Evolutionary conservation across 2,888 invertebrate species (phyloP), one percentile per base, ranked within the genome.

Genomic region (Eumacrocentrus americanus): DNA sequence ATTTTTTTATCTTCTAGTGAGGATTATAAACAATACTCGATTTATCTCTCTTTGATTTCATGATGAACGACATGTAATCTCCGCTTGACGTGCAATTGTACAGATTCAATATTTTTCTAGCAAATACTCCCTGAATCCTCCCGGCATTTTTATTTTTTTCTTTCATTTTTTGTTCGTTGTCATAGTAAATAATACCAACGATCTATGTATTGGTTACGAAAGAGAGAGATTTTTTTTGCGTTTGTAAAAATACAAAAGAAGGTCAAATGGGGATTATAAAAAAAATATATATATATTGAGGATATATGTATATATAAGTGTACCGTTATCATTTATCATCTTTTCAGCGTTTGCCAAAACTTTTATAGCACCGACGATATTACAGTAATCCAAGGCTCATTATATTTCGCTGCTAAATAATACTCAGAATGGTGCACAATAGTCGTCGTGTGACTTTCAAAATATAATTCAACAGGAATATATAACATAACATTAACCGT

Each of bases 271-370:
- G 16, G 25, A 42, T 7, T 16, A 54, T 25, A 44, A 29, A 50
- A 50, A 38, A 16, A 18, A 34, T 11, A 34, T 16, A 50, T 51
- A 38, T 38, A 44, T 22, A 29, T 29, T 29, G 14, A 52, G 25
- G 25, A 47, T 52, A 23, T 52, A 12, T n/a, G n/a, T n/a, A n/a
- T 12, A n/a, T 9, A 22, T 29, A 35, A 12, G 20, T 40, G 29
- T 50, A 29, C 58, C 58, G 58, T 58, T 58, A 58, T 51, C 40
- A 58, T 58, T 58, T 58, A 58, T 40, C 40, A 58, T 58, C 23
- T 50, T 51, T 58, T 58, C 37, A 29, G 20, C 51, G 25, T 51
- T 42, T 18, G 23, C 42, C 29, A 42, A 34, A 58, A 58, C 29
- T 9, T 20, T 51, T 25, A 47, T 50, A 51, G 51, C 42, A 58